Percentiles rank a stretch among this genome's conserved stretches.
phyloP scores from a whole-genome alignment of 2,113 vertebrate species.

The Ammodytes dubius region DNA sequence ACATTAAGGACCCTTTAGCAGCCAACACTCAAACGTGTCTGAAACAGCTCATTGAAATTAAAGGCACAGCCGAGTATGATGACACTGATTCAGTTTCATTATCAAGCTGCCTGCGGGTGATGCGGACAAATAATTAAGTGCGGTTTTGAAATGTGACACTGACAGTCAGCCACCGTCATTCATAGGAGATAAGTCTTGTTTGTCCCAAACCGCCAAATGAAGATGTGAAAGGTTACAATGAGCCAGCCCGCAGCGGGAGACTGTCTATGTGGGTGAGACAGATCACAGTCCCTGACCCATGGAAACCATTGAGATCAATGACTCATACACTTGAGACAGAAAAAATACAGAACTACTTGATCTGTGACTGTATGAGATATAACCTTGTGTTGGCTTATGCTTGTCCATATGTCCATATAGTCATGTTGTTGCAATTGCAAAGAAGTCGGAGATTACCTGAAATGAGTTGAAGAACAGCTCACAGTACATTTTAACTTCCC shows the following conservation, averaged over 20 bases:
- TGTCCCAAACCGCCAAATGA: slow-evolving; percentile 2
- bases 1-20: not conserved
- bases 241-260: not conserved
- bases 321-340: not conserved
- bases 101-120: not conserved
- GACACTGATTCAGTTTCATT: slow-evolving; percentile 18
- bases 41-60: slow-evolving; percentile 9
- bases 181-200: not conserved
- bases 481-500: slow-evolving; percentile 93
- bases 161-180: slow-evolving; percentile 10
- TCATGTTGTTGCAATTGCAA: not conserved
- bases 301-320: not conserved
- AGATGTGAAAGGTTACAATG: slow-evolving; percentile 8
- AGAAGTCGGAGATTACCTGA: slow-evolving; percentile 82
- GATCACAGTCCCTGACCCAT: not conserved
- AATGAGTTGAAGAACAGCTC: slow-evolving; percentile 96
- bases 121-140: slow-evolving; percentile 12
- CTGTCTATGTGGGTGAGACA: not conserved
- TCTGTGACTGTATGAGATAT: not conserved
- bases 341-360: not conserved
- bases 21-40: not conserved
- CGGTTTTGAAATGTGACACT: not conserved
- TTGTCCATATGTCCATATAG: too few relatives aligned
- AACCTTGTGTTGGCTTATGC: not conserved
- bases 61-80: not conserved